phyloP scores from a whole-genome alignment of 2,888 invertebrate species.

The Boloria selene region DNA sequence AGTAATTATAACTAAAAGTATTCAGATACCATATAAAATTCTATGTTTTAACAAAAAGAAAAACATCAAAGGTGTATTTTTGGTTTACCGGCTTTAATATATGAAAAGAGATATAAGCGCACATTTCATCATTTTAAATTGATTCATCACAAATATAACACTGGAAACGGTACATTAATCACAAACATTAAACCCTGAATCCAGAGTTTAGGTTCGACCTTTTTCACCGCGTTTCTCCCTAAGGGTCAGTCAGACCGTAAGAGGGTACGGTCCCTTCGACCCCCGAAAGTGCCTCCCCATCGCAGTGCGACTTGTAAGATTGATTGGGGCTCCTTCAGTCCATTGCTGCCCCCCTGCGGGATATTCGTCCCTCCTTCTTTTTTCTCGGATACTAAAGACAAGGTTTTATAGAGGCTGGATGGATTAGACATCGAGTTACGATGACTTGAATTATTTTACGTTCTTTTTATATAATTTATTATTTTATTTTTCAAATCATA shows the following conservation, averaged over 20 bases:
- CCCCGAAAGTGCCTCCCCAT: slow-evolving; percentile 60
- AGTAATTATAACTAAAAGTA: slow-evolving; percentile 15
- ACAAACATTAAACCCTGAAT: slow-evolving; percentile 47
- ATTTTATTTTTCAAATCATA: neutral
- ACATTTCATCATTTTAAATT: slow-evolving; percentile 24
- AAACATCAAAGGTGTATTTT: slow-evolving; percentile 22
- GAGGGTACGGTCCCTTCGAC: slow-evolving; percentile 79
- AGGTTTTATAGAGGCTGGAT: slow-evolving; percentile 64
- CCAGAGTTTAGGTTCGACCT: slow-evolving; percentile 70
- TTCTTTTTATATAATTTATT: neutral
- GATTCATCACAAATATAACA: slow-evolving; percentile 22
- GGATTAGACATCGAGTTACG: slow-evolving; percentile 38
- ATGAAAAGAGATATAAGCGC: slow-evolving; percentile 17
- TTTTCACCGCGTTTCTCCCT: slow-evolving; percentile 60
- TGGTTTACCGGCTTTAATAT: slow-evolving; percentile 20
- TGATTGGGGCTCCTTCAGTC: slow-evolving; percentile 83
- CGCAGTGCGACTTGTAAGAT: slow-evolving; percentile 81
- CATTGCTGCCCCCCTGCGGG: slow-evolving; percentile 78
- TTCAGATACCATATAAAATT: slow-evolving; percentile 6
- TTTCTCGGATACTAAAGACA: slow-evolving; percentile 67
- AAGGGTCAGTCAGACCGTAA: slow-evolving; percentile 78
- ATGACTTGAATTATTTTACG: neutral
- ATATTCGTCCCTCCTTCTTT: slow-evolving; percentile 77
- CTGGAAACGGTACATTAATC: slow-evolving; percentile 44
- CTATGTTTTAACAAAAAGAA: slow-evolving; percentile 16